Base-by-base conservation (phyloP, 2,888 invertebrate genomes). In the Calliopum simillimum region DNA sequence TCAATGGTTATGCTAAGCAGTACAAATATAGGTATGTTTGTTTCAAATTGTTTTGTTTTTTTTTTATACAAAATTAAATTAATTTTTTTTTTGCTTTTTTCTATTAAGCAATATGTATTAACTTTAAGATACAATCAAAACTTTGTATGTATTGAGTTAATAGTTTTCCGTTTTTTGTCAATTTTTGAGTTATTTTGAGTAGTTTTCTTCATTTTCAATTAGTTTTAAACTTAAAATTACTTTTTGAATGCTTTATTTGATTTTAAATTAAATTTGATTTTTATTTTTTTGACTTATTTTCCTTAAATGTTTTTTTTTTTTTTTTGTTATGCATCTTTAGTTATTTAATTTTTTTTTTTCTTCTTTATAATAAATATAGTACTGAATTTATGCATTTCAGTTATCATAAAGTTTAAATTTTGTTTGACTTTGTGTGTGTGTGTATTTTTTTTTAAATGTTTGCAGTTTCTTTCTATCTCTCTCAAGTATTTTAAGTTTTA, bases 391-490 rank as follows among this genome's bases (percentile, higher is more conserved):
- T 33, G 8, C 8, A 49, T 49, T 49, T 49, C 8, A 63, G 33
- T 64, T 51, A 12, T 12, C 23, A 46, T 58, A 33, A 58, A 58
- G 23, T 58, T 58, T 58, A n/a, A 23, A 58, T 58, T 58, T 58
- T 61, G 23, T 33, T 44, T 58, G 23, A 21, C 6, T 58, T 58
- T 25, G 56, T 41, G 12, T 56, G 23, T 61, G 41, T 41, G 11
- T 58, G n/a, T 41, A 41, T 58, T 49, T 63, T 51, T 43, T 51
- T 53, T 43, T 51, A 64, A 51, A 51, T 64, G 13, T 51, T 64
- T 64, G 64, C 64, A 64, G 64, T 64, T 64, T 51, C 64, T 53
- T 43, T 51, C 33, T 51, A 51, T 64, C 64, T 64, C 64, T 64
- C 64, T 64, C 64, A 64, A 33, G 43, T 16, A 5, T 53, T 64